Base-by-base conservation (phyloP, 2,888 invertebrate species). In the Drosophila neotestacea region DNA sequence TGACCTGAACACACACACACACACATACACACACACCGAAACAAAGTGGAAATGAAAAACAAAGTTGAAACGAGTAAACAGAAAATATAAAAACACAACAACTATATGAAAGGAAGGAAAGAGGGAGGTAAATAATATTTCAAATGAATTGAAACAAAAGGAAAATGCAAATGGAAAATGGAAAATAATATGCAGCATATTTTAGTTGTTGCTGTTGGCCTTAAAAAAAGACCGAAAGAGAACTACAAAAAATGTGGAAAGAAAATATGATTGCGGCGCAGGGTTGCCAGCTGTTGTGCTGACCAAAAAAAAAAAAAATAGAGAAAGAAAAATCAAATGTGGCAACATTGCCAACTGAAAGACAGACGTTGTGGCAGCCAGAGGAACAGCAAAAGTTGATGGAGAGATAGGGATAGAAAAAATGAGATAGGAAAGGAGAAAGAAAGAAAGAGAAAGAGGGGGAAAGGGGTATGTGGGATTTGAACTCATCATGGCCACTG, bases 81-180 rank as follows among this genome's bases (percentile, higher is more conserved):
- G 46, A 71, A 70, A 68, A 73, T 63, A 60, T 63, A 73, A 60
- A 70, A 59, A 11, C 39, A 59, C 34, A 60, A 52, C 50, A 46
- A 56, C 39, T 39, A 67, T 48, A 22, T 22, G 22, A 22, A 22
- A 22, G 22, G 1, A 47, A 68, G 59, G 32, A 22, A 6, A 22
- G 38, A 7, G 39, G 7, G 27, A 28, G 44, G 44, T 46, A 64
- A 72, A 63, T 66, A 62, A 79, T 68, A 85, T 81, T 81, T 85
- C 42, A 88, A 85, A 77, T 80, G 72, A 87, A 88, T 85, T 76
- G 78, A 72, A 76, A 82, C 60, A 78, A 88, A 73, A 77, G 67
- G 64, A 42, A 85, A 83, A 79, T 73, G 81, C 62, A 79, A 88
- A 79, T 72, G 67, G 42, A 54, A 70, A 73, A 73, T 71, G 68